Evolutionary conservation across 2,888 invertebrate genomes (phyloP).

Genomic region (Crossocerus cetratus): DNA sequence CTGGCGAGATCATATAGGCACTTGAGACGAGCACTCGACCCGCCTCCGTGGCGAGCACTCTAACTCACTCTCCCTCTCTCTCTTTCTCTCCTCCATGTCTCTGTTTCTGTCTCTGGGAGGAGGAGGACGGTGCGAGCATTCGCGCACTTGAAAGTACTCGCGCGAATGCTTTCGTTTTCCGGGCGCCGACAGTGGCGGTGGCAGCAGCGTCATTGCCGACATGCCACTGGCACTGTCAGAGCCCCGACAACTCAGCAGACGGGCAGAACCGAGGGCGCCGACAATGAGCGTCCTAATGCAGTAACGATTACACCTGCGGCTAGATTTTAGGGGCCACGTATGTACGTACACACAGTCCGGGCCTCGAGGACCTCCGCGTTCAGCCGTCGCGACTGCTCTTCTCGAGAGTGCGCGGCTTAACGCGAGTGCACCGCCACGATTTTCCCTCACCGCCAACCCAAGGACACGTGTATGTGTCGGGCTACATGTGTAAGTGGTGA

Average conservation of each 20-base stretch:
- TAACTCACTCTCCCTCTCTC: neutral
- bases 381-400: neutral
- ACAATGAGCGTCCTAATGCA: slow-evolving; percentile 53
- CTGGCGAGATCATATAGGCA: slow-evolving; percentile 31
- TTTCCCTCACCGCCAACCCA: too few species aligned
- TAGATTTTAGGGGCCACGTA: slow-evolving; percentile 29
- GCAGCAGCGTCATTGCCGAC: neutral
- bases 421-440: neutral
- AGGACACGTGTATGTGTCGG: too few species aligned
- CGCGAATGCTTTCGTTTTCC: slow-evolving; percentile 54
- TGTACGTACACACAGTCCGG: neutral
- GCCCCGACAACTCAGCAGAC: slow-evolving; percentile 6
- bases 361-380: neutral
- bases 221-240: neutral
- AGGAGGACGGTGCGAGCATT: slow-evolving; percentile 39
- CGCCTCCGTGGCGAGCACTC: slow-evolving; percentile 28
- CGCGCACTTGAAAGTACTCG: slow-evolving; percentile 52
- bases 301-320: slow-evolving; percentile 51
- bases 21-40: slow-evolving; percentile 57
- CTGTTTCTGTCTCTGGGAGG: slow-evolving; percentile 1
- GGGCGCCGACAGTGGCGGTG: neutral
- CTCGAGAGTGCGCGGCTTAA: slow-evolving; percentile 6
- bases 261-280: slow-evolving; percentile 24
- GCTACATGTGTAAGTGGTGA: too few species aligned
- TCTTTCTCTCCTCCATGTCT: too few species aligned